Conservation (phyloP, 2,797 vertebrate species). For the Melanotaenia maccullochi region DNA sequence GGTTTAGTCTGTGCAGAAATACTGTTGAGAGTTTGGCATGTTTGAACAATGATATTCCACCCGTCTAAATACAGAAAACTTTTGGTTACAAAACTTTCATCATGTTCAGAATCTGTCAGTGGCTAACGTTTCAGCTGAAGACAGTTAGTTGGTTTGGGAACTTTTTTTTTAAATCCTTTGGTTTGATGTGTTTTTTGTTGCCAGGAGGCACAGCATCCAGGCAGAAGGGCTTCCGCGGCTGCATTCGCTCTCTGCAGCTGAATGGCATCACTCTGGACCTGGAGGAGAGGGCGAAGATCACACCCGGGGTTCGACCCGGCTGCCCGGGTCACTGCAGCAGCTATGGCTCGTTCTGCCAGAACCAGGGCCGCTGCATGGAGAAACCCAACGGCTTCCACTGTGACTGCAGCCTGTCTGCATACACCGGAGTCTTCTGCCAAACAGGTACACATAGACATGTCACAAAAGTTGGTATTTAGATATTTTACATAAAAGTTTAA, state of each 20-base stretch:
- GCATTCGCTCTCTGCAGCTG: constrained; percentile 90
- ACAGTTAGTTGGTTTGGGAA: neutral
- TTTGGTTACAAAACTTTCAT: neutral
- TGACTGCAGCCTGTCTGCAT: constrained; percentile 81
- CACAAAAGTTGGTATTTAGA: too few species aligned
- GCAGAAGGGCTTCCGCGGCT: constrained; percentile 92
- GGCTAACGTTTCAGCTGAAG: neutral
- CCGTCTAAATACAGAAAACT: constrained; percentile 3
- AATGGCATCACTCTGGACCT: constrained; percentile 91
- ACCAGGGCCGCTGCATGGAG: constrained; percentile 88
- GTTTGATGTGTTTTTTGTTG: neutral
- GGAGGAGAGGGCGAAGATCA: constrained; percentile 90
- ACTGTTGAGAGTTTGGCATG: constrained; percentile 18
- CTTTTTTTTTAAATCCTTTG: neutral
- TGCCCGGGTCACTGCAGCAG: constrained; percentile 94
- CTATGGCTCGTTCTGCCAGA: constrained; percentile 89
- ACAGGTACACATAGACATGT: constrained; percentile 35
- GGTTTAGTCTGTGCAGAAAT: constrained; percentile 17
- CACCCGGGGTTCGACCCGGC: constrained; percentile 89
- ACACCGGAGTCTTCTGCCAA: constrained; percentile 55
- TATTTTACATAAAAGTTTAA: too few species aligned
- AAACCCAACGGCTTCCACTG: constrained; percentile 88
- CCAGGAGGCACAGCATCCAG: constrained; percentile 84
- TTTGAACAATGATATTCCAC: constrained; percentile 1
- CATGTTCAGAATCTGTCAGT: neutral